phyloP scores from a whole-genome alignment of 2,113 vertebrate species.

The Pachycephala philippinensis region DNA sequence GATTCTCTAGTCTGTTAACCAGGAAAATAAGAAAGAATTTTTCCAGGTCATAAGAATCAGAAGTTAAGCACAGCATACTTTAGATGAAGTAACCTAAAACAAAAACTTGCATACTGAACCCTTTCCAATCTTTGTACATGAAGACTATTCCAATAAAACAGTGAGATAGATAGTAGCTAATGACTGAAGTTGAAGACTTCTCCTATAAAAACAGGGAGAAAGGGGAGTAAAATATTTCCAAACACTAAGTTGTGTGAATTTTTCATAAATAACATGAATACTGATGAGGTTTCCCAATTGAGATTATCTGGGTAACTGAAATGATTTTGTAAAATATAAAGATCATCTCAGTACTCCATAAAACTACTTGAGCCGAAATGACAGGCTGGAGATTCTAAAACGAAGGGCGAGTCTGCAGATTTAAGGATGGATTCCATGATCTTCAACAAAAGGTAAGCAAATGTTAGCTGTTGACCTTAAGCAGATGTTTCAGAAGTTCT shows the following conservation, averaged over 20 bases:
- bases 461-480: neutral
- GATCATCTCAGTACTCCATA: neutral
- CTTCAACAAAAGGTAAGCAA: slow-evolving; percentile 16
- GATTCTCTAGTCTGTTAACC: neutral
- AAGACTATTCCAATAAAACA: neutral
- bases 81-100: neutral
- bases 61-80: neutral
- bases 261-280: neutral
- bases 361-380: neutral
- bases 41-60: neutral
- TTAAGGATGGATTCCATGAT: neutral
- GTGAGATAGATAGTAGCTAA: neutral
- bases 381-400: neutral
- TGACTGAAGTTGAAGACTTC: neutral
- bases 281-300: neutral
- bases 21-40: neutral
- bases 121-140: neutral
- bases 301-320: neutral
- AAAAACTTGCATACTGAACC: neutral
- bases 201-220: neutral
- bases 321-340: neutral
- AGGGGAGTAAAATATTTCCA: neutral
- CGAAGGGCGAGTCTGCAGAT: neutral
- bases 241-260: neutral
- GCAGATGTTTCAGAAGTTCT: neutral